Evolutionary conservation across 1,140 invertebrate species (phyloP), one percentile per base, ranked within the genome.

Genomic region (Cotesia chilonis): DNA sequence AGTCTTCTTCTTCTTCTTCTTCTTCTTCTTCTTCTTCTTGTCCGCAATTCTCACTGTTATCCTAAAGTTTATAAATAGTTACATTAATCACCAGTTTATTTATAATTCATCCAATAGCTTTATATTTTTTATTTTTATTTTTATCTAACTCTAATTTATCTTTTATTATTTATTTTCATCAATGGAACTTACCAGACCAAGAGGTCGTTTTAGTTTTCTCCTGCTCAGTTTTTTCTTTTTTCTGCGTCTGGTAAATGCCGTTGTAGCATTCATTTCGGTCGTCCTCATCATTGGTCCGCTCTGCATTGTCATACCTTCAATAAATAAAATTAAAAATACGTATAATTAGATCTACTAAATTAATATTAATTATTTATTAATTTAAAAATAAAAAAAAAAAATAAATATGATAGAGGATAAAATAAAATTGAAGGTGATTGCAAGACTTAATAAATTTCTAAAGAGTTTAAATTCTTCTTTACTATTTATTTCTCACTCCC

Each of bases 271-370:
- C 54, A 80, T 71, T 47, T 83, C 81, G 70, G 74, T 81, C 71
- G 76, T 84, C 77, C 83, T 83, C 72, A 85, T 78, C 78, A 86
- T 85, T 51, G 81, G 78, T 17, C 82, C 84, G 63, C 81, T 76
- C 79, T 83, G 85, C 74, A 87, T 82, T 68, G 85, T 85, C 74
- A 86, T 80, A 78, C 85, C 85, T 87, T 80, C 20, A 77, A 78
- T 70, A 57, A 65, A 74, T 75, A 71, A 59, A 63, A 71, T 68
- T 68, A 68, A 61, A 68, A 69, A 71, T 66, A 47, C 14, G 52
- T 70, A 51, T 38, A 60, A 17, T 35, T 47, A 35, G 14, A 57
- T 51, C 6, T 51, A 59, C 4, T 14, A 12, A 54, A 68, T 54
- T 51, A 28, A 28, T 28, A 2, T 28, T 28, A 41, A 41, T 41